Evolutionary conservation across 1,140 invertebrate genomes (phyloP).

Genomic region (Fopius arisanus): DNA sequence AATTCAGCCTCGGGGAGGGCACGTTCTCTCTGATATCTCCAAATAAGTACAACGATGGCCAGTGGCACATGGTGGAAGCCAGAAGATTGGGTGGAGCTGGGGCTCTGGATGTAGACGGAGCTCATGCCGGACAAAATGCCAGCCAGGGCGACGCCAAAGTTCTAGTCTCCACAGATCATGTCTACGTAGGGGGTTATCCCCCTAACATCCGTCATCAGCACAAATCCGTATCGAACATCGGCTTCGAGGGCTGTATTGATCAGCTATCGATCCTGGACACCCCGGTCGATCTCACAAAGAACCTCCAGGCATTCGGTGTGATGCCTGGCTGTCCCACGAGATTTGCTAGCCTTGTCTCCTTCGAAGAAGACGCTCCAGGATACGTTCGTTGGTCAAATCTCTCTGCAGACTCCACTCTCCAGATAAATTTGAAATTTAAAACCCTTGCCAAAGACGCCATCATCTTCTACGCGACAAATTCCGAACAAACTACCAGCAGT

Average conservation of each 20-base stretch:
- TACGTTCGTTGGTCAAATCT: conserved; percentile 72
- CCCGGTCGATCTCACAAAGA: conserved; percentile 81
- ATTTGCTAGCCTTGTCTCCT: conserved; percentile 71
- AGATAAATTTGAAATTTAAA: conserved; percentile 90
- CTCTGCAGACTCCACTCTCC: conserved; percentile 67
- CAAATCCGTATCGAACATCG: conserved; percentile 71
- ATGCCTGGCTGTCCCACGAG: conserved; percentile 84
- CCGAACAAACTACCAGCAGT: conserved; percentile 71
- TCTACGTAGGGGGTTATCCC: conserved; percentile 91
- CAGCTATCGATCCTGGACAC: conserved; percentile 78
- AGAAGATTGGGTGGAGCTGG: conserved; percentile 72
- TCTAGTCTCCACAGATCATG: conserved; percentile 70
- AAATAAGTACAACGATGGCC: conserved; percentile 79
- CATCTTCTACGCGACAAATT: conserved; percentile 77
- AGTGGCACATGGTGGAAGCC: conserved; percentile 83
- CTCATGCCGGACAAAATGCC: conserved; percentile 55
- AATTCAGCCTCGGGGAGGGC: conserved; percentile 75
- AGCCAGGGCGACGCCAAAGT: conserved; percentile 49
- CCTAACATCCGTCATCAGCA: conserved; percentile 68
- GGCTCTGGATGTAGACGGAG: conserved; percentile 75
- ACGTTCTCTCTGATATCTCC: conserved; percentile 66
- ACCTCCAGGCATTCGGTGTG: conserved; percentile 81
- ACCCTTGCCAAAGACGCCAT: conserved; percentile 80
- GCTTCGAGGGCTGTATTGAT: conserved; percentile 95
- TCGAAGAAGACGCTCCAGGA: conserved; percentile 67